Evolutionary conservation across 1,140 invertebrate genomes (phyloP).

Genomic region (Melipona quadrifasciata): DNA sequence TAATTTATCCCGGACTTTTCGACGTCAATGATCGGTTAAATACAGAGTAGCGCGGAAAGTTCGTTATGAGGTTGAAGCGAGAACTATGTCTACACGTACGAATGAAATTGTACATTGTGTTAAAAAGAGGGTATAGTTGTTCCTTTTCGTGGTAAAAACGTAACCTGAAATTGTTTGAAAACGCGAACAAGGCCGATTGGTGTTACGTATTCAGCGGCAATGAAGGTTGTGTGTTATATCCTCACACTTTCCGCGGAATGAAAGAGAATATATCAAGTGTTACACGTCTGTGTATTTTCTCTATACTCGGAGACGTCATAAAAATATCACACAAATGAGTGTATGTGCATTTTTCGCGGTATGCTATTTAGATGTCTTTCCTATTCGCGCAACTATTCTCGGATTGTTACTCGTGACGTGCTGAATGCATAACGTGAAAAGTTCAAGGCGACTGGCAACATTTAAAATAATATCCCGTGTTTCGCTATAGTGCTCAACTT

Average conservation of each 20-base stretch:
- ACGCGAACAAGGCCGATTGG: slow-evolving; percentile 26
- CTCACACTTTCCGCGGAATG: background rate
- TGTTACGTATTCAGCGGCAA: slow-evolving; percentile 6
- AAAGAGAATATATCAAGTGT: background rate
- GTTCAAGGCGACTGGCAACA: background rate
- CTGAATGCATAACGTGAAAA: background rate
- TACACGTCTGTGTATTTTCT: background rate
- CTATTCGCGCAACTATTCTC: background rate
- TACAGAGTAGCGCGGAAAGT: background rate
- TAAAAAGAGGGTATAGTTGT: background rate
- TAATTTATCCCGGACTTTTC: background rate
- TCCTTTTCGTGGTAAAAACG: background rate
- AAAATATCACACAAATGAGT: background rate
- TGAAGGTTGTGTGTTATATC: slow-evolving; percentile 23
- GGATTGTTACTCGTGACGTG: background rate
- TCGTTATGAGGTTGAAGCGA: background rate
- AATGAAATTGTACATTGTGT: background rate
- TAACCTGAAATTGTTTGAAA: background rate
- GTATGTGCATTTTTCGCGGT: too few relatives aligned
- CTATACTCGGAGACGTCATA: background rate
- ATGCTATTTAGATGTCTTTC: background rate
- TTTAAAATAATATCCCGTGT: background rate
- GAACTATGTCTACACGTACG: background rate
- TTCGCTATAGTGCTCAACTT: background rate
- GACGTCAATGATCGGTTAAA: background rate